Conservation (phyloP, 2,888 invertebrate species). For the Drosophila stalkeri region DNA sequence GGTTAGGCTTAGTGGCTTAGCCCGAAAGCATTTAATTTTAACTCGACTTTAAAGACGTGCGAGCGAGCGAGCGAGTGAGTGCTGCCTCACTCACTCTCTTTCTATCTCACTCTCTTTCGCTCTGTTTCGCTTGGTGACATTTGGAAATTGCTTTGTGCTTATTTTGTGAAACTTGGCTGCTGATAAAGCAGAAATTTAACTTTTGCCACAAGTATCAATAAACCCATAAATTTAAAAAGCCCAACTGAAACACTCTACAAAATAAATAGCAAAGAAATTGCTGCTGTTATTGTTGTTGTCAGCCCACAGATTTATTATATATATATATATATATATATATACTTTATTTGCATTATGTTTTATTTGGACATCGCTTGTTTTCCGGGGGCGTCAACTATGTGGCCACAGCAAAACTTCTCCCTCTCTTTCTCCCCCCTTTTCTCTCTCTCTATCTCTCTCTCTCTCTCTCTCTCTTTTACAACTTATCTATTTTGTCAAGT, state of each 20-base stretch:
- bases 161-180: slow-evolving; percentile 28
- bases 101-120: not conserved
- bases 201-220: slow-evolving; percentile 64
- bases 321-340: slow-evolving; percentile 14
- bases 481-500: slow-evolving; percentile 57
- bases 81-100: not conserved
- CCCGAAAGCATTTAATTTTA: slow-evolving; percentile 16
- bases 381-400: slow-evolving; percentile 54
- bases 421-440: not conserved
- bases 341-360: slow-evolving; percentile 21
- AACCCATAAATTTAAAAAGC: slow-evolving; percentile 66
- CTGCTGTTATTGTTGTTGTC: slow-evolving; percentile 22
- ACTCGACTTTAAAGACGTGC: slow-evolving; percentile 12
- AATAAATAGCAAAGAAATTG: slow-evolving; percentile 27
- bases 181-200: slow-evolving; percentile 52
- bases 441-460: not conserved
- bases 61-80: no score
- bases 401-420: slow-evolving; percentile 19
- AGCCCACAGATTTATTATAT: slow-evolving; percentile 33
- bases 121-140: not conserved
- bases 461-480: not conserved
- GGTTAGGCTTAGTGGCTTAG: slow-evolving; percentile 20
- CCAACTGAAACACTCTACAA: slow-evolving; percentile 12
- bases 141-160: slow-evolving; percentile 11
- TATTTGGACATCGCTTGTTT: slow-evolving; percentile 38